phyloP scores from a whole-genome alignment of 2,797 vertebrate genomes.

The Salarias fasciatus region DNA sequence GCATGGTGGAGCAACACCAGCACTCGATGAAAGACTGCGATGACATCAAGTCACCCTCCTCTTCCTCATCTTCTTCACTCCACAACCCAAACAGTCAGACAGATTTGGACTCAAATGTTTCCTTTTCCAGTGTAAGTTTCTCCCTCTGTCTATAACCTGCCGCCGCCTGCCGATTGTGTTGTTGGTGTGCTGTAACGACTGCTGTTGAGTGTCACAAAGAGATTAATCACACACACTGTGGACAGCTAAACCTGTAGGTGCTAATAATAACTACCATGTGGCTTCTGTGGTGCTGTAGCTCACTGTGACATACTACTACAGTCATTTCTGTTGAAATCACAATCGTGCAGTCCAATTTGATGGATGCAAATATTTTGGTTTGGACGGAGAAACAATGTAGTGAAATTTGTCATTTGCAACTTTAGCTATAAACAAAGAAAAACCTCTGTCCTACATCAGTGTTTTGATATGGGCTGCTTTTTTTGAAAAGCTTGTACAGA shows the following conservation, averaged over 20 bases:
- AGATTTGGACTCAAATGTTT: conserved; percentile 95
- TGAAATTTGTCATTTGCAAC: conserved; percentile 36
- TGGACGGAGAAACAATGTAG: conserved; percentile 33
- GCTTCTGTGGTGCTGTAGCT: conserved; percentile 63
- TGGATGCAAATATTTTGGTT: conserved; percentile 54
- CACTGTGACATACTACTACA: conserved; percentile 31
- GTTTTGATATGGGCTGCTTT: conserved; percentile 52
- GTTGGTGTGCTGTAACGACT: conserved; percentile 67
- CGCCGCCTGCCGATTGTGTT: conserved; percentile 74
- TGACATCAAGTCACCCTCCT: conserved; percentile 90
- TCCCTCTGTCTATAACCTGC: conserved; percentile 79
- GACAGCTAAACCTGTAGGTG: conserved; percentile 63
- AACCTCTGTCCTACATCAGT: conserved; percentile 36
- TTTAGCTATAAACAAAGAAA: conserved; percentile 50
- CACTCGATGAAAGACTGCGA: conserved; percentile 93
- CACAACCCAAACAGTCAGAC: conserved; percentile 97
- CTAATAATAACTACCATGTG: conserved; percentile 58
- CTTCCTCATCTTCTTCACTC: conserved; percentile 80
- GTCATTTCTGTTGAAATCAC: conserved; percentile 17
- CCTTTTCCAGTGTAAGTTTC: conserved; percentile 97
- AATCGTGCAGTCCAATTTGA: conserved; percentile 43
- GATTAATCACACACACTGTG: conserved; percentile 58
- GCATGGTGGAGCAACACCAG: conserved; percentile 89
- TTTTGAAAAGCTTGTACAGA: conserved; percentile 54
- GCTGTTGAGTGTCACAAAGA: conserved; percentile 63